Conservation (phyloP, 2,888 invertebrate species). For the Nycteola revayana region DNA sequence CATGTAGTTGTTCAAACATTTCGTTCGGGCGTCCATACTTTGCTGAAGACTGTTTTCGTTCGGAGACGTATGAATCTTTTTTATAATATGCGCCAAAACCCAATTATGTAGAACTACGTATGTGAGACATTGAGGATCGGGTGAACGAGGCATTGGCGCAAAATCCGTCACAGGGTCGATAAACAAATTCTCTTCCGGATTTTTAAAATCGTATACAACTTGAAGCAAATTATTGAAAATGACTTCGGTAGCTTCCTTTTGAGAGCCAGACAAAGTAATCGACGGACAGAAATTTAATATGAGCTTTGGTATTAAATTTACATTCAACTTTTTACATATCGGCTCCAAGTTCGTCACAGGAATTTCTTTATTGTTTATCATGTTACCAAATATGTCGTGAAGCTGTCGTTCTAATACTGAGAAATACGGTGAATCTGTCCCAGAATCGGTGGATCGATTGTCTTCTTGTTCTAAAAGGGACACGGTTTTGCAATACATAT, state of each 20-base stretch:
- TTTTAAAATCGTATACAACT: slow-evolving; percentile 67
- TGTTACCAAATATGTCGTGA: slow-evolving; percentile 84
- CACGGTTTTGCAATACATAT: slow-evolving; percentile 82
- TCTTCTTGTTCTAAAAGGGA: slow-evolving; percentile 73
- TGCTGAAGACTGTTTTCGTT: slow-evolving; percentile 71
- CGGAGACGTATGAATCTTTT: slow-evolving; percentile 82
- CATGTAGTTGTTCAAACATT: slow-evolving; percentile 83
- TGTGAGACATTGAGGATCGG: slow-evolving; percentile 79
- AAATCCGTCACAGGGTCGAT: slow-evolving; percentile 69
- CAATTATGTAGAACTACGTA: slow-evolving; percentile 86
- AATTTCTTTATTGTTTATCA: slow-evolving; percentile 85
- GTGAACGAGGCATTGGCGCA: slow-evolving; percentile 64
- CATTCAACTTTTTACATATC: slow-evolving; percentile 85
- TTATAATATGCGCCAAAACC: slow-evolving; percentile 86
- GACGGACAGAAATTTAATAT: slow-evolving; percentile 88
- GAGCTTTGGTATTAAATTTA: slow-evolving; percentile 88
- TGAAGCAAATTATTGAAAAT: slow-evolving; percentile 65
- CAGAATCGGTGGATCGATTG: slow-evolving; percentile 44
- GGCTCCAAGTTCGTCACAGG: slow-evolving; percentile 86
- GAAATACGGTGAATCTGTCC: slow-evolving; percentile 66
- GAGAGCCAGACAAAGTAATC: slow-evolving; percentile 69
- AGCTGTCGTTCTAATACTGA: slow-evolving; percentile 77
- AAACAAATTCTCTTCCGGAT: slow-evolving; percentile 72
- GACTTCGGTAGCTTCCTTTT: slow-evolving; percentile 61
- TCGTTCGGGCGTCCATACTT: slow-evolving; percentile 81